Evolutionary conservation across 2,113 vertebrate genomes (phyloP).

Genomic region (Taxidea taxus): DNA sequence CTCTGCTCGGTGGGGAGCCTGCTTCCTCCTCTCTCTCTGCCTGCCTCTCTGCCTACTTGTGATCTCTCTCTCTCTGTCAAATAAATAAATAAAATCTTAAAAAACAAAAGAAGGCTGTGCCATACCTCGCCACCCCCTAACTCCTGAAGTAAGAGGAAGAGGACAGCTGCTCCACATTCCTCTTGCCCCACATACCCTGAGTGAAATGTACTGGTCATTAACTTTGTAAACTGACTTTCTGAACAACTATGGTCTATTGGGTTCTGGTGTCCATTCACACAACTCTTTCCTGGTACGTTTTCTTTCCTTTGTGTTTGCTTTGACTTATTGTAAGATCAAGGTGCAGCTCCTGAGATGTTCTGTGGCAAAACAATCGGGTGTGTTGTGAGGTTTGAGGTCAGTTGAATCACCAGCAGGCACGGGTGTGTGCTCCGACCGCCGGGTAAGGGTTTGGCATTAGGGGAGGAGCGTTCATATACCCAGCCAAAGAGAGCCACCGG

Average conservation of each 20-base stretch:
- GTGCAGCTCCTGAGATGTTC: neutral
- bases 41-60: no score
- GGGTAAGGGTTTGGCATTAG: neutral
- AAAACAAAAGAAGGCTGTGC: neutral
- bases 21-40: no score
- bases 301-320: neutral
- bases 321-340: neutral
- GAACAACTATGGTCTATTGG: neutral
- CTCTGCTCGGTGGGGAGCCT: no score
- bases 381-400: neutral
- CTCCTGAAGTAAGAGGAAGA: fast-evolving
- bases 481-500: neutral
- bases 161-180: neutral
- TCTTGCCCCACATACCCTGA: neutral
- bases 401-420: neutral
- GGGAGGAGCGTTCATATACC: neutral
- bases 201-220: neutral
- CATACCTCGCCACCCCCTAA: fast-evolving
- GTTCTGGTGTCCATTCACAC: neutral
- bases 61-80: no score
- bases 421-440: neutral
- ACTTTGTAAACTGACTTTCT: slow-evolving; percentile 1
- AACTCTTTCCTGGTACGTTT: neutral
- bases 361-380: neutral
- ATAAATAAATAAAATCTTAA: no score